Evolutionary conservation across 2,888 invertebrate species (phyloP).

Genomic region (Acronicta psi): DNA sequence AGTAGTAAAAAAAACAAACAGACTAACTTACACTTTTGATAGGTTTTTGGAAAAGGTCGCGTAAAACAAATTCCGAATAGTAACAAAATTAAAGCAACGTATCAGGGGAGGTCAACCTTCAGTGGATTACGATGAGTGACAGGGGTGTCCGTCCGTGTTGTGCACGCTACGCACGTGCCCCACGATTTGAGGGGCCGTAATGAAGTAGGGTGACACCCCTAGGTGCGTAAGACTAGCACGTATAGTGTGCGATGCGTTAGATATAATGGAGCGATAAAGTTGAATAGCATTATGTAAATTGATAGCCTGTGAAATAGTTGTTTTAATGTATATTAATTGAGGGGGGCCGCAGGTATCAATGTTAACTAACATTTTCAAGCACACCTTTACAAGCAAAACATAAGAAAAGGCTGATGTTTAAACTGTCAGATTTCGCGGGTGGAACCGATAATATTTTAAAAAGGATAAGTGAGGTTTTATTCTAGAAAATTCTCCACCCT

Average conservation of each 20-base stretch:
- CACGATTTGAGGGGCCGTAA: constrained; percentile 80
- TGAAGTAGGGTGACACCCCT: constrained; percentile 84
- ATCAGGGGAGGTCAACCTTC: constrained; percentile 67
- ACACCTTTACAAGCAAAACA: too few relatives aligned
- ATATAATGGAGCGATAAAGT: constrained; percentile 49
- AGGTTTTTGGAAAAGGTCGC: constrained; percentile 11
- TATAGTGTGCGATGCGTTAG: constrained; percentile 50
- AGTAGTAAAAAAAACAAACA: too few relatives aligned
- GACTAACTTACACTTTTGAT: not conserved
- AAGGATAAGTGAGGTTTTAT: too few relatives aligned
- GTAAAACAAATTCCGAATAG: constrained; percentile 39
- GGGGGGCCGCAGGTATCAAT: constrained; percentile 7
- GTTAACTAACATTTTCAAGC: too few relatives aligned
- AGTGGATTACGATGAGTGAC: constrained; percentile 67
- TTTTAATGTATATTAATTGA: constrained; percentile 15
- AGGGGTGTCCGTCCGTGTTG: constrained; percentile 79
- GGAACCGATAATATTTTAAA: too few relatives aligned
- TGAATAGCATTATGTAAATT: constrained; percentile 54
- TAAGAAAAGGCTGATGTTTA: too few relatives aligned
- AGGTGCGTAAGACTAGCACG: constrained; percentile 42
- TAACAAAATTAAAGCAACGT: constrained; percentile 51
- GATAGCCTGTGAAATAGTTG: constrained; percentile 30
- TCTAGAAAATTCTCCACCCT: too few relatives aligned
- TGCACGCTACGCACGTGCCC: constrained; percentile 83
- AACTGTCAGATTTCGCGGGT: too few relatives aligned